phyloP scores from a whole-genome alignment of 2,113 vertebrate genomes.

The Neofelis nebulosa region DNA sequence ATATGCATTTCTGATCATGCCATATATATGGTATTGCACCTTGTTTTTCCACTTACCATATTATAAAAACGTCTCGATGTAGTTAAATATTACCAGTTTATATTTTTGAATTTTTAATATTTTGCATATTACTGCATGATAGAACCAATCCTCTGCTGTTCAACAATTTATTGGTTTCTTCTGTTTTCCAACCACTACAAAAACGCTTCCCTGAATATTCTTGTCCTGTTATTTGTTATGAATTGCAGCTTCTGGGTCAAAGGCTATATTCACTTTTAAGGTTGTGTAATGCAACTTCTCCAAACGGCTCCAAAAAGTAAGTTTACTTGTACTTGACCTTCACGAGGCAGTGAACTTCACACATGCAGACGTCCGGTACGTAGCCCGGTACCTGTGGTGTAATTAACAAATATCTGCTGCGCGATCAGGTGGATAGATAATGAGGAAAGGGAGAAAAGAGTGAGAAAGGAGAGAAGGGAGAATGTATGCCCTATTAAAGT shows the following conservation, averaged over 20 bases:
- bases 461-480: neutral
- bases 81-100: neutral
- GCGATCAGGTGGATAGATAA: neutral
- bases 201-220: neutral
- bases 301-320: neutral
- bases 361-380: neutral
- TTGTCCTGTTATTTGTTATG: neutral
- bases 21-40: neutral
- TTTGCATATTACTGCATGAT: neutral
- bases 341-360: neutral
- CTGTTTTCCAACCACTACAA: neutral
- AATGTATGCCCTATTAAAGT: neutral
- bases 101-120: neutral
- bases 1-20: neutral
- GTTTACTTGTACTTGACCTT: neutral
- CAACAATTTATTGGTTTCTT: neutral
- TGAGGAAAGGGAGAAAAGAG: neutral
- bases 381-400: neutral
- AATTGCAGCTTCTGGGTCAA: neutral
- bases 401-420: neutral
- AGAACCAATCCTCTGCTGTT: neutral
- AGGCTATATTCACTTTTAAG: neutral
- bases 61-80: neutral
- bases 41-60: neutral
- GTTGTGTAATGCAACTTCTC: neutral